A percentile compares a stretch with the other conserved stretches of the same genome.
Conservation (phyloP, 2,797 vertebrate species). For the Etheostoma perlongum region DNA sequence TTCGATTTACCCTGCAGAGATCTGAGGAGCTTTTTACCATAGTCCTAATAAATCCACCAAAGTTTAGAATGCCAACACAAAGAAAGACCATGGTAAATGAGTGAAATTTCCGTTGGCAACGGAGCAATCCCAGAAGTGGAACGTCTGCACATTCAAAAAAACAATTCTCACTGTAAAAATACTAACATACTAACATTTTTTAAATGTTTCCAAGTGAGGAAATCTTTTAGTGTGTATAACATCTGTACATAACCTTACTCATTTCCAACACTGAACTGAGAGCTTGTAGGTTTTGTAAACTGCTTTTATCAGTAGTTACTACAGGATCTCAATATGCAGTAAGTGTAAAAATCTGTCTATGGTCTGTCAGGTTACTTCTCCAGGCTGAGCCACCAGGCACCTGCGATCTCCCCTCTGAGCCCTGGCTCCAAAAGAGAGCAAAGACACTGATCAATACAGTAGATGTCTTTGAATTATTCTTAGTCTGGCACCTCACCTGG, state of each 20-base stretch:
- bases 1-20: no score
- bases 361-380: background rate
- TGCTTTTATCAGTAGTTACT: no score
- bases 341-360: background rate
- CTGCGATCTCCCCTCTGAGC: background rate
- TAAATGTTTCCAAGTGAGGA: background rate
- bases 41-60: no score
- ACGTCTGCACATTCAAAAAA: background rate
- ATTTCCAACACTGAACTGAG: background rate
- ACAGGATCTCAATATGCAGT: background rate
- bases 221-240: background rate
- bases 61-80: no score
- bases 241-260: background rate
- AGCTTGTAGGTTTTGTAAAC: background rate
- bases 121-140: no score
- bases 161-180: background rate
- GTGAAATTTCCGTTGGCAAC: no score
- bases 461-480: background rate
- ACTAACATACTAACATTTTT: background rate
- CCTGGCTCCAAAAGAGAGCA: background rate
- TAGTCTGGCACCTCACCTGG: background rate
- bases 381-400: background rate
- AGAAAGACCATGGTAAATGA: no score
- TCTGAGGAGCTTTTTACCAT: no score
- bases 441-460: background rate